These are phyloP conservation scores for Ennomos fuscantarius DNA, from an alignment of 2,888 invertebrate species.

Conservation along the genomic window DNA sequence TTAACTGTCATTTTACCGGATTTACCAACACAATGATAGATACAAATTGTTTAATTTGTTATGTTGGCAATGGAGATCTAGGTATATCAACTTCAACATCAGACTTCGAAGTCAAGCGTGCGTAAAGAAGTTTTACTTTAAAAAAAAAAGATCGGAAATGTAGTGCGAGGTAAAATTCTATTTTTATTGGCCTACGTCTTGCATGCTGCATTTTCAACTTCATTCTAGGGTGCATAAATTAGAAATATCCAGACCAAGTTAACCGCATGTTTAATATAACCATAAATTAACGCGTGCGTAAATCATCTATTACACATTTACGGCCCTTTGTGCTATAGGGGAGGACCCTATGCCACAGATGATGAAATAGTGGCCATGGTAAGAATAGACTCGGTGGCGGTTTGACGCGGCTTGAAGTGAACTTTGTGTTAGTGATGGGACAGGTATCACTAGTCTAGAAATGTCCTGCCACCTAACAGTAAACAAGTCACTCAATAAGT, in stretches of 20 bases:
- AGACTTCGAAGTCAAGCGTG: too few species aligned
- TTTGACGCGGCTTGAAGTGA: constrained; percentile 39
- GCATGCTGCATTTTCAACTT: constrained; percentile 21
- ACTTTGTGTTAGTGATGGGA: constrained; percentile 9
- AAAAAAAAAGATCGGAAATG: too few species aligned
- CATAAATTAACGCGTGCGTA: constrained; percentile 60
- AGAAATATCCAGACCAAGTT: constrained; percentile 26
- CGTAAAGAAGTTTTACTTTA: too few species aligned
- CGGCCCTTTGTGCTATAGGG: constrained; percentile 65
- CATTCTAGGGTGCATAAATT: constrained; percentile 37
- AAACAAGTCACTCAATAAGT: too few species aligned
- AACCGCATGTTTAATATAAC: constrained; percentile 51
- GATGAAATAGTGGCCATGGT: constrained; percentile 35
- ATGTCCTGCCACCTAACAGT: too few species aligned
- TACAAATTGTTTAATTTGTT: too few species aligned
- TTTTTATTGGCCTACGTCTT: too few species aligned
- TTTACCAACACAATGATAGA: too few species aligned
- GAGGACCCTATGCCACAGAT: constrained; percentile 48
- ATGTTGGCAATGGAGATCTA: too few species aligned
- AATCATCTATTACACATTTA: constrained; percentile 65
- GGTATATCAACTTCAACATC: too few species aligned
- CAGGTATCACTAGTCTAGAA: background rate
- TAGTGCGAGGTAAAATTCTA: too few species aligned
- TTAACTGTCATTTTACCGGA: too few species aligned
- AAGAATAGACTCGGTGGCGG: constrained; percentile 57